phyloP scores from a whole-genome alignment of 2,113 vertebrate species.

The Salminus brasiliensis region DNA sequence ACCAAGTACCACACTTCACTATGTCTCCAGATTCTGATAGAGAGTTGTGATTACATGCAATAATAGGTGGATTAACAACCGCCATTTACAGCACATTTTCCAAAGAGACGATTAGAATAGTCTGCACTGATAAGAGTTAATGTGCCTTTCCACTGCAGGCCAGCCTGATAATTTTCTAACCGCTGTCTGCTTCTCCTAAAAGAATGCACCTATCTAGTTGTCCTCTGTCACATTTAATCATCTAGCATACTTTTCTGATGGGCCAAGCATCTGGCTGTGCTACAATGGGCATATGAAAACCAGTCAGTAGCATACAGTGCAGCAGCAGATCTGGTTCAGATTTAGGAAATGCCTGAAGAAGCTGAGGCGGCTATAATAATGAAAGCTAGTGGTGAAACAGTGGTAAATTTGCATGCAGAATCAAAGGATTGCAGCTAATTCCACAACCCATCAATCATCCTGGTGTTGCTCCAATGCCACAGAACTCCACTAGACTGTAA shows the following conservation, averaged over 20 bases:
- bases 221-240: background rate
- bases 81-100: background rate
- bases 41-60: conserved; percentile 18
- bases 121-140: background rate
- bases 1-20: background rate
- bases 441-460: conserved; percentile 27
- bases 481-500: conserved; percentile 7
- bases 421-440: conserved; percentile 26
- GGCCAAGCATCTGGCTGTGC: conserved; percentile 5
- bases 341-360: conserved; percentile 13
- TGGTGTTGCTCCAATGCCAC: background rate
- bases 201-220: background rate
- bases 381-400: background rate
- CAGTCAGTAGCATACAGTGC: conserved; percentile 19
- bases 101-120: background rate
- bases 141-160: background rate
- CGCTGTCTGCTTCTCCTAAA: background rate
- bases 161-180: background rate
- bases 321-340: conserved; percentile 42
- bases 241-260: conserved; percentile 2
- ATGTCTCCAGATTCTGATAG: background rate
- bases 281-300: conserved; percentile 14
- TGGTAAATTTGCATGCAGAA: conserved; percentile 15
- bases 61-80: background rate
- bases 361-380: background rate